Evolutionary conservation across 2,113 vertebrate species (phyloP), one percentile per base, ranked within the genome.

Genomic region (Catharus bicknelli): DNA sequence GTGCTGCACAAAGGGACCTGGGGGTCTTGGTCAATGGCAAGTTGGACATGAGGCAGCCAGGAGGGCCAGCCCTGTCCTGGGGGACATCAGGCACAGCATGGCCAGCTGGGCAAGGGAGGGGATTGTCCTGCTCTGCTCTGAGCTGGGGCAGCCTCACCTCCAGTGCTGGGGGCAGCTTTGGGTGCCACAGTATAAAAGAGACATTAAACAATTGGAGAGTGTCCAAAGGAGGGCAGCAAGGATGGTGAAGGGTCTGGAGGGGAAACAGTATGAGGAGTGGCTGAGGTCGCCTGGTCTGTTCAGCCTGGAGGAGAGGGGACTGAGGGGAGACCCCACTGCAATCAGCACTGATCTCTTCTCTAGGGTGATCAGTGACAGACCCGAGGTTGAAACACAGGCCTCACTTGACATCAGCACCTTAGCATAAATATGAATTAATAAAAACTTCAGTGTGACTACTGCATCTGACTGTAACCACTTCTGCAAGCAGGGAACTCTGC

Each of bases 231-330:
- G 51, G 13, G 63, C n/a, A 32, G 7, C 1, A 0, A 13, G 0
- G 13, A 5, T 47, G 16, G 53, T 21, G 29, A 58, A 40, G 7
- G 42, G 17, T 0, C 22, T n/a, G 0, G 42, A 58, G 53, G 34
- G 22, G 22, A 81, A 48, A 3, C 8, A 0, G 0, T 15, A 3
- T 3, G 5, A 22, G 43, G 23, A 59, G 15, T 2, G 5, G 34
- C 29, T 68, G 53, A n/a, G 29, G 42, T 16, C 8, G 22, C 53
- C 22, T 27, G 29, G 18, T 7, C 0, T 48, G 29, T 81, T 68
- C 53, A 58, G 22, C 29, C 43, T 68, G 53, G 64, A 32, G 36
- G 16, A 68, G 51, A 32, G 36, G 16, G 57, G 51, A 26, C 13
- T 67, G 63, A 57, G 34, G 4, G 1, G 3, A 59, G 29, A 59